Evolutionary conservation across 2,113 vertebrate species (phyloP), one percentile per base, ranked within the genome.

Genomic region (Forbesichthys papilliferus): DNA sequence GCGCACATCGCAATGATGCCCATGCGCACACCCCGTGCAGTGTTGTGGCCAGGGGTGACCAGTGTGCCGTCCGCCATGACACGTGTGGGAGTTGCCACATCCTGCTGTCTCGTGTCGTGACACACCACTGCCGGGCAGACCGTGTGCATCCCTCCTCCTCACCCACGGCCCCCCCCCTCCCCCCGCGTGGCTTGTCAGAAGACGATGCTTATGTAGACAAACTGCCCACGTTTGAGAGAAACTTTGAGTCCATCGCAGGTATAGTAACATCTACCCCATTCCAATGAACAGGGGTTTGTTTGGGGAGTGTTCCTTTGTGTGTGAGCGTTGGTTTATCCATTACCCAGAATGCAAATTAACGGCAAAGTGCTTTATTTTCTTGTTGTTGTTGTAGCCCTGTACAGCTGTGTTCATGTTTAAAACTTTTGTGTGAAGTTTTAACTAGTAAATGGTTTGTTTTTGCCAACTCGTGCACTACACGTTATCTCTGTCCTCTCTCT

Each of bases 131-230:
- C 77, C 82, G 75, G 78, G 80, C 83, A 85, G 70, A 27, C 1
- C 27, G 27, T 27, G 27, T 3, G 27, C 20, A 1, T 27, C 20
- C 20, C 20, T 2, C 2, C 20, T 20, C 20, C 20, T 27, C 20
- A 69, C 74, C 61, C 68, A 27, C 80, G 82, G 78, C 85, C 18
- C 20, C 54, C 20, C 20, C 14, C 11, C n/a, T 14, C 3, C 18
- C 48, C 48, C 48, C 48, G 1, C 70, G 80, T 80, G 94, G 89
- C 90, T 93, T 93, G 92, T 95, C 93, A 93, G 95, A 95, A 91
- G 95, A 94, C 75, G 95, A 94, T 93, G 94, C 93, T 91, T 96
- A 93, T 94, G 74, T 94, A 95, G 95, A 90, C 93, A 98, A 94
- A 92, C 94, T 94, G 87, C 94, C 94, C 87, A 86, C 84, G 79